phyloP scores from a whole-genome alignment of 2,888 invertebrate genomes.

The Apodemia mormo region DNA sequence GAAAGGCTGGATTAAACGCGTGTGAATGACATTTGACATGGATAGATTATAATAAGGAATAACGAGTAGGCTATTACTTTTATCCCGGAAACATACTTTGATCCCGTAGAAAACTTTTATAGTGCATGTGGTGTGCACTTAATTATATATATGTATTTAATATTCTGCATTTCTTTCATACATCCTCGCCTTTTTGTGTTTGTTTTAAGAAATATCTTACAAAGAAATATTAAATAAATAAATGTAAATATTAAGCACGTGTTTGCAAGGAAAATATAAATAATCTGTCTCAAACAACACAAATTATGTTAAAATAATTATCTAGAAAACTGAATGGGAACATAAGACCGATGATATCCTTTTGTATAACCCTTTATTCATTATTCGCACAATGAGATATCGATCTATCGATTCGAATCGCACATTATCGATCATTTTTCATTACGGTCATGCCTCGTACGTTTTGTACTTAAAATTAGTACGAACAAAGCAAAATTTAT shows the following conservation, averaged over 20 bases:
- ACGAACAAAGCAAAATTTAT: conserved; percentile 22
- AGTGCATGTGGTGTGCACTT: too few relatives aligned
- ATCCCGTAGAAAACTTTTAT: too few relatives aligned
- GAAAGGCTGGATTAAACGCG: too few relatives aligned
- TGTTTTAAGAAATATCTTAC: too few relatives aligned
- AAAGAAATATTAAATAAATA: too few relatives aligned
- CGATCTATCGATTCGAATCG: conserved; percentile 42
- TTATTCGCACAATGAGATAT: conserved; percentile 43
- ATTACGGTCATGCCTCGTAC: conserved; percentile 39
- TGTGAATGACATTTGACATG: too few relatives aligned
- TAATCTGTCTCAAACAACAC: not conserved
- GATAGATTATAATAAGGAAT: too few relatives aligned
- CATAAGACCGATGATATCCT: conserved; percentile 41
- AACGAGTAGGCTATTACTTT: too few relatives aligned
- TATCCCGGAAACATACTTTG: too few relatives aligned
- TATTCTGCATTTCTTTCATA: not conserved
- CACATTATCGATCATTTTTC: conserved; percentile 44
- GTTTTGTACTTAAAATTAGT: conserved; percentile 24
- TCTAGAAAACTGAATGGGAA: conserved; percentile 36
- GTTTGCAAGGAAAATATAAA: not conserved
- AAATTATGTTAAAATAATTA: conserved; percentile 3
- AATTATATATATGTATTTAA: too few relatives aligned
- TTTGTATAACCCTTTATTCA: conserved; percentile 40
- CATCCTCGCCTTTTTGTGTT: too few relatives aligned
- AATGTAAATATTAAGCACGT: too few relatives aligned